Evolutionary conservation across 2,797 vertebrate species (phyloP).

Genomic region (Anableps anableps): DNA sequence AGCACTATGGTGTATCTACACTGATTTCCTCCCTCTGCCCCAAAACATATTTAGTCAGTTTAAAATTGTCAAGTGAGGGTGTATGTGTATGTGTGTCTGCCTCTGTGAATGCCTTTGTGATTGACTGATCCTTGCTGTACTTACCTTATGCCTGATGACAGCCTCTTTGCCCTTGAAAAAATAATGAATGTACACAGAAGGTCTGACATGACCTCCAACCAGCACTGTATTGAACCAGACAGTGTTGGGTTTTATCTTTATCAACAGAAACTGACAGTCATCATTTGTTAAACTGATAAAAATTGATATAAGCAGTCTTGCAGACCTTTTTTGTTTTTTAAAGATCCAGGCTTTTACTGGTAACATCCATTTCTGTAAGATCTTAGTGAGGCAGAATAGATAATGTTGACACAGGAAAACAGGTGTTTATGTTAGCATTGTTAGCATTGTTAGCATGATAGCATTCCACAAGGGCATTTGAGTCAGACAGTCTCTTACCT

Average conservation of each 20-base stretch:
- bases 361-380: constrained; percentile 13
- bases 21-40: background rate
- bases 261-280: constrained; percentile 60
- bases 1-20: background rate
- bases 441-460: too few species aligned
- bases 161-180: constrained; percentile 5
- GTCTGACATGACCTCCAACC: constrained; percentile 24
- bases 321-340: constrained; percentile 10
- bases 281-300: background rate
- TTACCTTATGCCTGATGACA: background rate
- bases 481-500: constrained; percentile 44
- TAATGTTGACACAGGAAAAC: constrained; percentile 33
- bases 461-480: constrained; percentile 44
- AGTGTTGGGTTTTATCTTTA: constrained; percentile 59
- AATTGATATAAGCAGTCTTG: constrained; percentile 7
- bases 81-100: background rate
- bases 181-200: constrained; percentile 1
- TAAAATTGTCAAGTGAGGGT: background rate
- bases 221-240: constrained; percentile 21
- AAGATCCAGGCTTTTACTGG: constrained; percentile 8
- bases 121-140: background rate
- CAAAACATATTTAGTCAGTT: background rate
- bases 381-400: constrained; percentile 10
- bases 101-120: constrained; percentile 3
- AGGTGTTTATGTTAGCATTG: constrained; percentile 54